These are phyloP conservation scores for Mesocricetus auratus DNA, from an alignment of 2,113 vertebrate species.

Conservation along the genomic window DNA sequence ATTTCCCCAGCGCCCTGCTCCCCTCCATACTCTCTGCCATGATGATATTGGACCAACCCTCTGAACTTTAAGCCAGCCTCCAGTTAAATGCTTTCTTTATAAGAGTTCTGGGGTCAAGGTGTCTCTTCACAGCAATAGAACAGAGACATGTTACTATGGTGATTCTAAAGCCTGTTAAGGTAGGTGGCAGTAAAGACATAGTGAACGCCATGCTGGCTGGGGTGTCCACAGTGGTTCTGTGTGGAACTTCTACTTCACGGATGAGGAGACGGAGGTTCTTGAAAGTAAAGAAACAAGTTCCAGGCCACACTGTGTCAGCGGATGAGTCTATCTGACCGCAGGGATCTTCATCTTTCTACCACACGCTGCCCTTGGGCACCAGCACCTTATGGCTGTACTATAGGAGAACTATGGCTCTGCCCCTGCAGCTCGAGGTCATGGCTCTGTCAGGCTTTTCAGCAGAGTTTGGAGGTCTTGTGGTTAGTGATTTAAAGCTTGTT, in stretches of 20 bases:
- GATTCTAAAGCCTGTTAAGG: too few relatives aligned
- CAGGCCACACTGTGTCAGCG: background rate
- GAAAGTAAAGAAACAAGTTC: slow-evolving; percentile 20
- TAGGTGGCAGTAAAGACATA: background rate
- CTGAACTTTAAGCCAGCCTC: background rate
- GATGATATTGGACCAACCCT: background rate
- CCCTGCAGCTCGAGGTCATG: background rate
- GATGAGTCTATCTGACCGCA: background rate
- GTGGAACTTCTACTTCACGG: background rate
- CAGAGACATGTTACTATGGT: background rate
- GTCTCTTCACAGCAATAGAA: background rate
- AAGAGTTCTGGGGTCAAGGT: background rate
- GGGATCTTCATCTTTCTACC: slow-evolving; percentile 11
- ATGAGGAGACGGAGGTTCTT: slow-evolving; percentile 18
- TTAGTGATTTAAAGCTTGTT: background rate
- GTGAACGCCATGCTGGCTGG: background rate
- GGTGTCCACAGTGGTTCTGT: background rate
- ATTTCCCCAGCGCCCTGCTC: background rate
- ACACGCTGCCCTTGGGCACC: background rate
- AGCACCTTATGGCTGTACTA: background rate
- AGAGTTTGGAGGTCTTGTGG: background rate
- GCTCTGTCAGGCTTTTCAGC: background rate
- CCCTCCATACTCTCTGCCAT: background rate
- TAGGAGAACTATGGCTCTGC: background rate
- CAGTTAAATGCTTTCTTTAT: background rate